Conservation (phyloP, 2,797 vertebrate species). For the Echiichthys vipera region DNA sequence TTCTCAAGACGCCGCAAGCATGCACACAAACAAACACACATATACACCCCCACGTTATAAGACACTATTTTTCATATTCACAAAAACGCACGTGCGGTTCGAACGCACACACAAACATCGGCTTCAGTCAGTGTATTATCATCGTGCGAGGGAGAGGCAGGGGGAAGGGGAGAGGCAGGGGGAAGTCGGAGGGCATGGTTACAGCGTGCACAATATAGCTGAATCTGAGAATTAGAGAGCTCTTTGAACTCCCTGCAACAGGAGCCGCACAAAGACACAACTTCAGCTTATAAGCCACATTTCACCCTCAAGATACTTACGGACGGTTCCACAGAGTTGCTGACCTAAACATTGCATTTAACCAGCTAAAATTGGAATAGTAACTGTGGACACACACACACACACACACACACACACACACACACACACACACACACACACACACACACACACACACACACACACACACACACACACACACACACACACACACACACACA, state of each 20-base stretch:
- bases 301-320: constrained; percentile 54
- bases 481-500: too few relatives aligned
- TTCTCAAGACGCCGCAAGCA: constrained; percentile 50
- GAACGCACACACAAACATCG: constrained; percentile 21
- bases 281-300: constrained; percentile 60
- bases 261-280: constrained; percentile 59
- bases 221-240: constrained; percentile 65
- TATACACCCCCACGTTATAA: constrained; percentile 22
- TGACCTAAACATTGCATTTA: constrained; percentile 71
- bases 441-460: too few relatives aligned
- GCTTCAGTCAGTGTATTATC: constrained; percentile 41
- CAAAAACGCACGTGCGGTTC: constrained; percentile 4
- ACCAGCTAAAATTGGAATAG: constrained; percentile 48
- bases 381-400: constrained; percentile 45
- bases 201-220: constrained; percentile 43
- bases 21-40: constrained; percentile 1
- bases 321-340: constrained; percentile 42
- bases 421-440: too few relatives aligned
- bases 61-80: constrained; percentile 40
- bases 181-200: constrained; percentile 42
- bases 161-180: constrained; percentile 38
- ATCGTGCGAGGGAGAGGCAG: constrained; percentile 25
- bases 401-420: too few relatives aligned
- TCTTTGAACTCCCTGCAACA: constrained; percentile 71
- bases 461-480: too few relatives aligned